phyloP scores from a whole-genome alignment of 2,797 vertebrate genomes.

The Macrochelys suwanniensis region DNA sequence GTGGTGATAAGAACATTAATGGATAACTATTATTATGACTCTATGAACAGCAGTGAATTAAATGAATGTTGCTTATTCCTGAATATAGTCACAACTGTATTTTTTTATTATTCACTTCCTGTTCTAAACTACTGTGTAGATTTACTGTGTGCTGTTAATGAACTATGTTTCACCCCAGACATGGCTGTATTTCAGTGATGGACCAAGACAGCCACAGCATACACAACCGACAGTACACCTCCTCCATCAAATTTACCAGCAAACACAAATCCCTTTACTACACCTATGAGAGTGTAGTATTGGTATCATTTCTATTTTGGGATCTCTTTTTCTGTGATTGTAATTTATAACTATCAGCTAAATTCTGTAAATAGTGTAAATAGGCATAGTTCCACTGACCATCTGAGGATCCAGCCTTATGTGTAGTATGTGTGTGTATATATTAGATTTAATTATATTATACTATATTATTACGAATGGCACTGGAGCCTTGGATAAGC shows the following conservation, averaged over 20 bases:
- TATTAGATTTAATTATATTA: neutral
- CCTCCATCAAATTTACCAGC: neutral
- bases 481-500: neutral
- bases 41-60: neutral
- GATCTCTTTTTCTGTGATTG: neutral
- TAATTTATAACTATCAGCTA: neutral
- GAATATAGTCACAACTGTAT: neutral
- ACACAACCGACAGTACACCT: neutral
- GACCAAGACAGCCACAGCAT: neutral
- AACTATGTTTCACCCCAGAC: neutral
- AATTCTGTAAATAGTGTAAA: neutral
- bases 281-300: neutral
- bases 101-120: neutral
- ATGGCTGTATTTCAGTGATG: neutral
- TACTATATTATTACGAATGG: neutral
- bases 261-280: fast-evolving
- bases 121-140: neutral
- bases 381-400: neutral
- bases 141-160: fast-evolving
- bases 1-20: neutral
- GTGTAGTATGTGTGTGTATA: neutral
- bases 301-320: neutral
- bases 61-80: neutral
- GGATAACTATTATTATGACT: neutral
- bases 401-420: neutral